Conservation (phyloP, 2,113 vertebrate genomes). For the Crocuta crocuta region DNA sequence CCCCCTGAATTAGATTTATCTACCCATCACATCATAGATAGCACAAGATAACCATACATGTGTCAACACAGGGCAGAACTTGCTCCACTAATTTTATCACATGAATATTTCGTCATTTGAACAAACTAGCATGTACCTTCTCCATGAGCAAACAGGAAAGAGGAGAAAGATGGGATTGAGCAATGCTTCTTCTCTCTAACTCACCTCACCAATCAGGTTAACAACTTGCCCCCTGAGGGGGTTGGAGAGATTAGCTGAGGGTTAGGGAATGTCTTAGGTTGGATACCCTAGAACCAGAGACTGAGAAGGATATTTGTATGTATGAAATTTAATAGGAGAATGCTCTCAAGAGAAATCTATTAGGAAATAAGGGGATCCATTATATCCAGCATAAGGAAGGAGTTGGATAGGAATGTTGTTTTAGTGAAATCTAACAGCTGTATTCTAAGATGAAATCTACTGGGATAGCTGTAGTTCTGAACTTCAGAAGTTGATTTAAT, state of each 20-base stretch:
- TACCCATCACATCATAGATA: neutral
- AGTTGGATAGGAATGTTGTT: neutral
- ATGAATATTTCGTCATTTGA: neutral
- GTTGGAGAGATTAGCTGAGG: neutral
- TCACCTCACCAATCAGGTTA: neutral
- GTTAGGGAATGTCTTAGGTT: neutral
- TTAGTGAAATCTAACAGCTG: neutral
- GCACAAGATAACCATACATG: neutral
- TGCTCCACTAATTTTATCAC: neutral
- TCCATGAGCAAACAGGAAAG: neutral
- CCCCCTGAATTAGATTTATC: neutral
- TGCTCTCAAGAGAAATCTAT: neutral
- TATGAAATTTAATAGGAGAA: neutral
- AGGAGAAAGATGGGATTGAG: neutral
- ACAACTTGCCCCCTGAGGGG: neutral
- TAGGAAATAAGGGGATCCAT: neutral
- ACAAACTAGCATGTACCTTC: neutral
- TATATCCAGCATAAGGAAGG: neutral
- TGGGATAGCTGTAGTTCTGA: neutral
- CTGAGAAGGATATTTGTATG: neutral
- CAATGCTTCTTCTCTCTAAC: neutral
- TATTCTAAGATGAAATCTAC: neutral
- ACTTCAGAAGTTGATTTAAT: neutral
- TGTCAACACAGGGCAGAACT: neutral
- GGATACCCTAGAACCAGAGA: neutral